These are phyloP conservation scores for Erannis defoliaria DNA, from an alignment of 2,888 invertebrate species.

Conservation along the genomic window DNA sequence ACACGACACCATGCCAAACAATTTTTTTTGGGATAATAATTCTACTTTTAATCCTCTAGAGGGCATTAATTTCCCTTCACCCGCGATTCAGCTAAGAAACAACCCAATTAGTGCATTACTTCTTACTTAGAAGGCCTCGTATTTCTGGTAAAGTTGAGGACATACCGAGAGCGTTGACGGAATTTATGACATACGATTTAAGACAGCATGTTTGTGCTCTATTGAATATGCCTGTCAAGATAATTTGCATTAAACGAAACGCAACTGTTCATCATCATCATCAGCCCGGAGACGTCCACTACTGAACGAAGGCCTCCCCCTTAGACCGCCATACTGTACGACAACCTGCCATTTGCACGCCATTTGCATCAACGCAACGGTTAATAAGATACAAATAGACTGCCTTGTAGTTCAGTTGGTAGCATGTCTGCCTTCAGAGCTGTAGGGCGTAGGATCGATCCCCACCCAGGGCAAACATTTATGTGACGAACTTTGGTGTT, in stretches of 20 bases:
- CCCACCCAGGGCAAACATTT: no score
- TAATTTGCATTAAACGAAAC: constrained; percentile 30
- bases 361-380: no score
- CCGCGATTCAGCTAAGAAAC: constrained; percentile 71
- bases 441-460: no score
- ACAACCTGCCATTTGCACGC: no score
- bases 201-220: constrained; percentile 13
- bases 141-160: constrained; percentile 48
- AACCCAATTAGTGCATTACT: constrained; percentile 79
- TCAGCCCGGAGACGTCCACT: no score
- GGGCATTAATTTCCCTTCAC: constrained; percentile 80
- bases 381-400: no score
- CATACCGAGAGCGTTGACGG: constrained; percentile 41
- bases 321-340: no score
- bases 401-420: no score
- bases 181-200: not conserved
- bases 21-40: constrained; percentile 79
- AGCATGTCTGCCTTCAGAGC: no score
- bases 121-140: constrained; percentile 62
- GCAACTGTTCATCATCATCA: constrained; percentile 40
- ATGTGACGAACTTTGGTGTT: no score
- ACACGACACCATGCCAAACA: constrained; percentile 66
- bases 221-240: constrained; percentile 18
- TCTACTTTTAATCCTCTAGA: constrained; percentile 74
- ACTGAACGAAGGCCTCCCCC: no score